Evolutionary conservation across 1,140 invertebrate species (phyloP).

Genomic region (Glomeris maerens): DNA sequence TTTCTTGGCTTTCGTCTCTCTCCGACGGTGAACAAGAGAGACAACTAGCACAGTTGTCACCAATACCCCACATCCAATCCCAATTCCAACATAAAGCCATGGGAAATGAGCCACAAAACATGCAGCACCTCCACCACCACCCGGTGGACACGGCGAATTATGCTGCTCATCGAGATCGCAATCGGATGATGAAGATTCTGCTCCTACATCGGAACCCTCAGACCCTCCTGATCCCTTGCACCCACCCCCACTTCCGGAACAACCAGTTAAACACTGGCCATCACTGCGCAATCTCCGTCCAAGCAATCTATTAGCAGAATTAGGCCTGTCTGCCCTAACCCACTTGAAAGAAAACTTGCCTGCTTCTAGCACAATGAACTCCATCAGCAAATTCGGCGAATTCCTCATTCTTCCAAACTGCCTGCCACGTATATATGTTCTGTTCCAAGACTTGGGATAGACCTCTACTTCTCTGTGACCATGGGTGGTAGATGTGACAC

Average conservation of each 20-base stretch:
- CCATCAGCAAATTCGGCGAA: background rate
- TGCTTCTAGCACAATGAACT: conserved; percentile 7
- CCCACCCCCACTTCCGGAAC: conserved; percentile 13
- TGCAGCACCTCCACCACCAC: background rate
- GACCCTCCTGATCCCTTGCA: background rate
- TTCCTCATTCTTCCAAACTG: background rate
- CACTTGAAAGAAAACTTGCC: conserved; percentile 2
- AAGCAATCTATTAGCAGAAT: background rate
- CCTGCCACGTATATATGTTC: conserved; percentile 1
- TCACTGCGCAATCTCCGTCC: conserved; percentile 6
- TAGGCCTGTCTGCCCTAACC: background rate
- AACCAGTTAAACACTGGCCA: no score
- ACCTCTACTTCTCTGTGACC: conserved; percentile 5
- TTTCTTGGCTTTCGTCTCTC: conserved; percentile 5
- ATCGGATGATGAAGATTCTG: conserved; percentile 38
- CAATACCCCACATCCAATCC: conserved; percentile 3
- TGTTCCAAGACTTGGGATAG: conserved; percentile 8
- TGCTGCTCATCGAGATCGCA: conserved; percentile 41
- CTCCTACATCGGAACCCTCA: background rate
- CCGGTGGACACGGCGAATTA: background rate
- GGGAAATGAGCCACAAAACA: conserved; percentile 38
- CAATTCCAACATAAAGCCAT: conserved; percentile 21
- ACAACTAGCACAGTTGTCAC: background rate
- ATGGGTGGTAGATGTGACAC: background rate
- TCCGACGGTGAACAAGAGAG: background rate